Percentiles rank a stretch among this genome's conserved stretches.
phyloP scores from a whole-genome alignment of 2,113 vertebrate species.

The Bufo bufo region DNA sequence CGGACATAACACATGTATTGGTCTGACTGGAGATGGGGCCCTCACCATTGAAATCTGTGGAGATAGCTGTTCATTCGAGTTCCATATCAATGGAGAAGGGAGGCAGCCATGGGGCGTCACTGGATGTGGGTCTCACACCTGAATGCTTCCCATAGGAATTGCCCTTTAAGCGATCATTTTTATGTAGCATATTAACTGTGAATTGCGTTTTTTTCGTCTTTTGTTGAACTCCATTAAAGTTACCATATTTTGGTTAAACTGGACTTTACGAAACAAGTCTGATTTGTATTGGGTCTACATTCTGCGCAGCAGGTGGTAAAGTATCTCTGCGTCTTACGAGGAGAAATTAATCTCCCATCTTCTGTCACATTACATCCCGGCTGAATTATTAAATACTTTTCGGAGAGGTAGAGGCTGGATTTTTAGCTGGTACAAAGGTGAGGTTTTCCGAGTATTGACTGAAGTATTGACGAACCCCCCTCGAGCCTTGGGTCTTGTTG shows the following conservation, averaged over 20 bases:
- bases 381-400: background rate
- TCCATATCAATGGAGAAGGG: too few relatives aligned
- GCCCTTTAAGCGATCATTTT: too few relatives aligned
- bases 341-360: background rate
- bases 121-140: too few relatives aligned
- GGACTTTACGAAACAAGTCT: too few relatives aligned
- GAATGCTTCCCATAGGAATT: too few relatives aligned
- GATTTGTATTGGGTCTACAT: background rate
- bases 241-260: too few relatives aligned
- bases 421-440: background rate
- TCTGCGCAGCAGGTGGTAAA: background rate
- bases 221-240: background rate
- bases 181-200: background rate
- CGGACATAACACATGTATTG: too few relatives aligned
- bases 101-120: too few relatives aligned
- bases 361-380: background rate
- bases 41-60: too few relatives aligned
- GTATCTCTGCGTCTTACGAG: background rate
- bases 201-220: background rate
- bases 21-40: too few relatives aligned
- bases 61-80: too few relatives aligned
- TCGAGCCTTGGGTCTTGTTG: background rate
- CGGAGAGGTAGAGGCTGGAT: background rate
- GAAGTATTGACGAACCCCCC: background rate
- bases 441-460: slow-evolving; percentile 1